Percentiles rank a stretch among this genome's conserved stretches.
These are phyloP conservation scores for Temnopleurus reevesii DNA, from an alignment of 53 echinoderm and acorn worm species.

Conservation along the genomic window DNA sequence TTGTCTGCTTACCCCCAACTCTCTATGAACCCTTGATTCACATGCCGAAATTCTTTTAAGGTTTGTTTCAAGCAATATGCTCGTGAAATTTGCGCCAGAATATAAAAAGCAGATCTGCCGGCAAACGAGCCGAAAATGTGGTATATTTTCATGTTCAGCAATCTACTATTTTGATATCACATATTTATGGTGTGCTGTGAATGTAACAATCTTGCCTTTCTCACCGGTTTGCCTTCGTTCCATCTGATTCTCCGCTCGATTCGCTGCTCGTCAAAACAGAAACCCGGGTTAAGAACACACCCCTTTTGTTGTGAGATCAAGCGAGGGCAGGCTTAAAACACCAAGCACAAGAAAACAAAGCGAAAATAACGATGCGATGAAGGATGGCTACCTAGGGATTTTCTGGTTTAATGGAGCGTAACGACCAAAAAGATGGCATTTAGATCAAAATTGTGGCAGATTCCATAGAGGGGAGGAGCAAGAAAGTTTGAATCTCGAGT, in stretches of 20 bases:
- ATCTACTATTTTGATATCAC: constrained; percentile 25
- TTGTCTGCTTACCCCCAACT: no score
- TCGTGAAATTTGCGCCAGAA: no score
- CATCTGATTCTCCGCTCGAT: background rate
- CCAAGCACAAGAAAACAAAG: constrained; percentile 57
- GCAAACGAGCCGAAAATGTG: constrained; percentile 5
- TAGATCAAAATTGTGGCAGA: constrained; percentile 50
- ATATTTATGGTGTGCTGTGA: constrained; percentile 30
- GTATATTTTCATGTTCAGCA: constrained; percentile 37
- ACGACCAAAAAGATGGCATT: background rate
- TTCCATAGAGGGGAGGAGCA: background rate
- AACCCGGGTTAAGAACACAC: constrained; percentile 52
- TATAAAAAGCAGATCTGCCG: background rate
- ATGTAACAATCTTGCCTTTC: constrained; percentile 27
- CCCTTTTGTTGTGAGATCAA: constrained; percentile 47
- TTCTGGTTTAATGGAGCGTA: constrained; percentile 43
- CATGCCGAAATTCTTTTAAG: no score
- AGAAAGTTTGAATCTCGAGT: background rate
- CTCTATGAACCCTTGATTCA: no score
- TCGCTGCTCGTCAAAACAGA: constrained; percentile 49
- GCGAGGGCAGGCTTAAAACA: constrained; percentile 58
- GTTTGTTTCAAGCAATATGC: no score
- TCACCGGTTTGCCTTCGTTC: background rate
- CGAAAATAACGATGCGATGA: constrained; percentile 45
- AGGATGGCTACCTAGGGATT: constrained; percentile 37